Evolutionary conservation across 2,888 invertebrate species (phyloP).

Genomic region (Caenorhabditis sp.): DNA sequence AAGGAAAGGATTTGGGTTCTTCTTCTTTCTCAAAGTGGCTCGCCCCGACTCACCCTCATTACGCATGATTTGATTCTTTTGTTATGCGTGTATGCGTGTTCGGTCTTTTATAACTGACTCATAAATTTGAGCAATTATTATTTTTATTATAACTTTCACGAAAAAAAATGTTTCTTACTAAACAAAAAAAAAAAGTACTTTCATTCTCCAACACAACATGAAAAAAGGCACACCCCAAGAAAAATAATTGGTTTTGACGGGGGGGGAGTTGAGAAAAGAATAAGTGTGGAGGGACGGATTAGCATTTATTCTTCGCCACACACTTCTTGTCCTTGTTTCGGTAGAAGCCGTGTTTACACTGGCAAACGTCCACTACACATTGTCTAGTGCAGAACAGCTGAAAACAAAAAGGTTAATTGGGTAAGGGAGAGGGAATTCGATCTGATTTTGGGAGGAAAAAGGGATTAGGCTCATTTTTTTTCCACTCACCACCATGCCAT

Average conservation of each 20-base stretch:
- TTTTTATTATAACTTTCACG: no score
- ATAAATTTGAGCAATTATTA: background rate
- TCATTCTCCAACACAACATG: background rate
- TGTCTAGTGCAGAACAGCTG: slow-evolving; percentile 39
- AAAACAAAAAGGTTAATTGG: background rate
- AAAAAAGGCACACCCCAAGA: background rate
- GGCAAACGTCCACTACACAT: slow-evolving; percentile 31
- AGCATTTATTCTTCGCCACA: slow-evolving; percentile 27
- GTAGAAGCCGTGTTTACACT: slow-evolving; percentile 36
- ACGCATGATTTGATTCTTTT: slow-evolving; percentile 1
- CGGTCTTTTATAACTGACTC: background rate
- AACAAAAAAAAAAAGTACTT: background rate
- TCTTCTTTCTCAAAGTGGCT: background rate
- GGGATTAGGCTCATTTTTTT: background rate
- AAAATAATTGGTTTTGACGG: slow-evolving; percentile 3
- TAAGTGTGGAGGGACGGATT: background rate
- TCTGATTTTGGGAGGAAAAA: background rate
- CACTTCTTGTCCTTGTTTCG: slow-evolving; percentile 39
- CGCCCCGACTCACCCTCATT: background rate
- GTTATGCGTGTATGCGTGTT: background rate
- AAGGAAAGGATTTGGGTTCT: background rate
- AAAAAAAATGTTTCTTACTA: background rate
- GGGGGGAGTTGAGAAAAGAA: slow-evolving; percentile 3
- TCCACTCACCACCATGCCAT: slow-evolving; percentile 24
- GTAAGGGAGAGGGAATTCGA: background rate